These are phyloP conservation scores for Zaprionus nigranus DNA, from an alignment of 1,140 invertebrate species.

Conservation along the genomic window DNA sequence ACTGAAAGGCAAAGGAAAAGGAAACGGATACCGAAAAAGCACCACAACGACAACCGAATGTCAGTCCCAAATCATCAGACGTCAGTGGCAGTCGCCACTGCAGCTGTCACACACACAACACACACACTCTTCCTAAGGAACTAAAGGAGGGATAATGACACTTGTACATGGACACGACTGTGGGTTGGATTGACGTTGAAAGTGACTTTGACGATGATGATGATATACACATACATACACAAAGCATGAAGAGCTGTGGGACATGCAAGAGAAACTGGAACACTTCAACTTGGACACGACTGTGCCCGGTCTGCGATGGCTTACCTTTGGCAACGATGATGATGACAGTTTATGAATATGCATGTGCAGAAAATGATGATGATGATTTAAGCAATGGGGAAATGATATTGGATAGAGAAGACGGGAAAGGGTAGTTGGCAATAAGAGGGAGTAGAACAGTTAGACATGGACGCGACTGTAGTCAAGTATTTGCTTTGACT, in stretches of 20 bases:
- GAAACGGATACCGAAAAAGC: constrained; percentile 19
- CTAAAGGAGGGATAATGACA: constrained; percentile 14
- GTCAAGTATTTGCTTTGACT: constrained; percentile 19
- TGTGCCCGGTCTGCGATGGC: not conserved
- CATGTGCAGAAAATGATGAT: not conserved
- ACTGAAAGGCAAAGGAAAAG: constrained; percentile 1
- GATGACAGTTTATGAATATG: constrained; percentile 2
- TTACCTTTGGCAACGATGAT: not conserved
- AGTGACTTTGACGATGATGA: no score
- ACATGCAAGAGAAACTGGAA: not conserved
- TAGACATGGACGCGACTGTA: constrained; percentile 43
- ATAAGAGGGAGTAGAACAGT: constrained; percentile 21
- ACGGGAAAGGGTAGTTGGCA: not conserved
- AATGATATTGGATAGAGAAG: not conserved
- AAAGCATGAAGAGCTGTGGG: not conserved
- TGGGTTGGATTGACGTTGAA: constrained; percentile 39
- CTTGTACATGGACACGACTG: constrained; percentile 42
- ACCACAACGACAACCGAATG: constrained; percentile 42
- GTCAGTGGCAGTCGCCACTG: constrained; percentile 43
- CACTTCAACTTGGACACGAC: not conserved
- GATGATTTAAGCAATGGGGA: constrained; percentile 1
- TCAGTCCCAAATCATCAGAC: constrained; percentile 52
- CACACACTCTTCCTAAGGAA: not conserved
- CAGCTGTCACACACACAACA: constrained; percentile 22
- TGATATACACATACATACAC: not conserved